These are phyloP conservation scores for Trichonephila clavipes DNA, from an alignment of 1,140 invertebrate genomes.

Conservation along the genomic window DNA sequence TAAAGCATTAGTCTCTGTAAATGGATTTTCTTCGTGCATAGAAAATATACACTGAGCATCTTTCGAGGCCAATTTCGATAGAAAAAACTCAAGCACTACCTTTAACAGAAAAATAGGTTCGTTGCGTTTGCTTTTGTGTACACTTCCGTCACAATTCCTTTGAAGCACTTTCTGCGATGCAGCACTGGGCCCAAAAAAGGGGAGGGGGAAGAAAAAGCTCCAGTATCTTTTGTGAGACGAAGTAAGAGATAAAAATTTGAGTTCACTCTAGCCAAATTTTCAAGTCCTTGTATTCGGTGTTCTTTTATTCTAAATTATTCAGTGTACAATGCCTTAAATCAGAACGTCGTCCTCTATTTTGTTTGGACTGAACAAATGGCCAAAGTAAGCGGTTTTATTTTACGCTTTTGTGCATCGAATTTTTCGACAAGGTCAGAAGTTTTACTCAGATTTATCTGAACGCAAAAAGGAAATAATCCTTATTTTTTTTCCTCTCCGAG, in stretches of 20 bases:
- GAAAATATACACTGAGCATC: neutral
- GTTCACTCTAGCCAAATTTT: neutral
- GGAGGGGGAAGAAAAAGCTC: neutral
- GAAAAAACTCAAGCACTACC: neutral
- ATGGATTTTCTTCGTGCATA: neutral
- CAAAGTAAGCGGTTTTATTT: neutral
- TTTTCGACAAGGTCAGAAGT: too few species aligned
- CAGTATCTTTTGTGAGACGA: neutral
- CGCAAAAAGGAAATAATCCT: too few species aligned
- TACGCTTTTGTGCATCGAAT: neutral
- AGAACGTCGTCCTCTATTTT: neutral
- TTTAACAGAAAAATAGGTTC: neutral
- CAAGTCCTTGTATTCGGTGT: neutral
- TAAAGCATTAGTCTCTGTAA: neutral
- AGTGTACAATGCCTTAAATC: neutral
- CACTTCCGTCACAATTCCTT: neutral
- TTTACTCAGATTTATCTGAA: too few species aligned
- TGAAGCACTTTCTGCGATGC: neutral
- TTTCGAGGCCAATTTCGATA: neutral
- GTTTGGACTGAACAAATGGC: neutral
- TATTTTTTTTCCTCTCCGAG: too few species aligned
- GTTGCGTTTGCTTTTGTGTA: neutral
- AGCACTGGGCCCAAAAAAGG: neutral
- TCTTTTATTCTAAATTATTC: conserved; percentile 8
- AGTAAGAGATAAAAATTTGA: conserved; percentile 1